Evolutionary conservation across 1,140 invertebrate genomes (phyloP).

Genomic region (Hypsibius dujardini): DNA sequence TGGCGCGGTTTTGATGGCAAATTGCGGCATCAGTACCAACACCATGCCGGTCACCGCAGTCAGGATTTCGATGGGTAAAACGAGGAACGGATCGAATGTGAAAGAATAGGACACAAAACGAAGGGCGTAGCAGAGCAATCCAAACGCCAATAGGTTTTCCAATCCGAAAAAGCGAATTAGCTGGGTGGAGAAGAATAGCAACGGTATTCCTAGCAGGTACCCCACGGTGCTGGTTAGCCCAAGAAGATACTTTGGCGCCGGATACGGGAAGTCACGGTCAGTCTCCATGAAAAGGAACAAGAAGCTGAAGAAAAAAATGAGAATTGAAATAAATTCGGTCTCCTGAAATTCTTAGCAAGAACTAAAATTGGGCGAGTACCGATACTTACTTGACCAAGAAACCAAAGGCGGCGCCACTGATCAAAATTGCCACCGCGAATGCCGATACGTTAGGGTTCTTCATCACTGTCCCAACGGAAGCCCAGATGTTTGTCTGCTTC

Average conservation of each 20-base stretch:
- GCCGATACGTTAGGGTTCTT: neutral
- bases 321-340: neutral
- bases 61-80: slow-evolving; percentile 8
- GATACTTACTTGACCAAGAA: slow-evolving; percentile 5
- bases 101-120: slow-evolving; percentile 7
- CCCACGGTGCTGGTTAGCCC: neutral
- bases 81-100: neutral
- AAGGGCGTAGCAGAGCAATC: neutral
- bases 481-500: slow-evolving; percentile 7
- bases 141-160: neutral
- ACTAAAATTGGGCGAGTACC: neutral
- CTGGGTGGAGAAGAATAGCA: slow-evolving; percentile 13
- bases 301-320: neutral
- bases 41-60: slow-evolving; percentile 8
- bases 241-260: neutral
- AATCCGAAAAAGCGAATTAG: neutral
- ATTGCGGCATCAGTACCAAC: neutral
- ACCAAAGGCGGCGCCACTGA: slow-evolving; percentile 7
- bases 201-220: neutral
- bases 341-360: neutral
- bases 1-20: slow-evolving; percentile 11
- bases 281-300: slow-evolving; percentile 11
- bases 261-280: neutral
- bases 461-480: neutral
- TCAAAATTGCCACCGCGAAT: slow-evolving; percentile 1